Base-by-base conservation (phyloP, 2,113 vertebrate species). In the Hypomesus transpacificus region DNA sequence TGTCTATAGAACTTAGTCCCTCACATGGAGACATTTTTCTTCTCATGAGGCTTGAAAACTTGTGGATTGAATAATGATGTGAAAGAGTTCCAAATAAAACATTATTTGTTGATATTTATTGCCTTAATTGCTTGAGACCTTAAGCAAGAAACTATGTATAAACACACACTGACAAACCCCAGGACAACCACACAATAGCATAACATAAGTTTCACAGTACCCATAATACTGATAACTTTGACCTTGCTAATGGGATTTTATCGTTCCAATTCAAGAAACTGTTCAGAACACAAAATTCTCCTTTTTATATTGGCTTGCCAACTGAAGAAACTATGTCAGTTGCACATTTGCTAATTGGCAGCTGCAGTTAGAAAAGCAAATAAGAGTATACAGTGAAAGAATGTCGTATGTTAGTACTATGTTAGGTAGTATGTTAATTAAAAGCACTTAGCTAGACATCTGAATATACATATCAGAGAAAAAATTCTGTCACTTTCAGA, bases 401-500 rank as follows among this genome's bases (percentile, higher is more conserved):
- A 63, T 51, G 34, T 16, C 7, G 14, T 22, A n/a, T 56, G n/a
- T 56, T 18, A n/a, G 14, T 56, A 16, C n/a, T 18, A 18, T n/a
- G 53, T 56, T n/a, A 56, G 16, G 7, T 13, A 16, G 16, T 57
- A 17, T 46, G 14, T 58, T 21, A 68, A 75, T 70, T 56, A 62
- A 63, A 21, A 21, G 14, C 51, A 60, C 65, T 67, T 67, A 60
- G 65, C 75, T 72, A 9, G 52, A 68, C 62, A 62, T 78, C 68
- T 71, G 66, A 67, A 70, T 69, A 73, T 74, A 76, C 46, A 78
- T 66, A 56, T 46, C 8, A 24, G 68, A 54, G 70, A 20, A 74
- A 77, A 66, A 61, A 52, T 22, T 18, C 51, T 53, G 61, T 64
- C 68, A 68, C 69, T 71, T 70, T 60, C 76, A 79, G 71, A 60